Conservation (phyloP, 2,888 invertebrate species). For the Trissolcus brochymenae region DNA sequence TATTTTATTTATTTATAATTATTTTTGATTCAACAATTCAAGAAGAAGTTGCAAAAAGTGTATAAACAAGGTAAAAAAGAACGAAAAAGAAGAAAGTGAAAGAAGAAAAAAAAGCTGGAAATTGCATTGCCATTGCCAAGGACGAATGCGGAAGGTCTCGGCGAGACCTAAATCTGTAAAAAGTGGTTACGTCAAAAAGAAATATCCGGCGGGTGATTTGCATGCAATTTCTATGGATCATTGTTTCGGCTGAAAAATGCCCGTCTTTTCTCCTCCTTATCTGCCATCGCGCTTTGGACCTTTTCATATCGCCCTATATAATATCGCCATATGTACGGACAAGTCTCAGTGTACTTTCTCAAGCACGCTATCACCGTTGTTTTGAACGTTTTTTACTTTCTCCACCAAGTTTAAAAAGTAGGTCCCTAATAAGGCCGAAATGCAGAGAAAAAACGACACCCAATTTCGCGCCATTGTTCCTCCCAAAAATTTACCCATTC, state of each 20-base stretch:
- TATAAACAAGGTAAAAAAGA: background rate
- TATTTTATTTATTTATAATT: too few relatives aligned
- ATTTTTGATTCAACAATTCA: too few relatives aligned
- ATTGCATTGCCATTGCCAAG: slow-evolving; percentile 45
- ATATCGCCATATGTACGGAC: slow-evolving; percentile 63
- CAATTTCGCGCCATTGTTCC: slow-evolving; percentile 33
- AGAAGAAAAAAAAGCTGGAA: slow-evolving; percentile 2
- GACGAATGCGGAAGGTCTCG: slow-evolving; percentile 28
- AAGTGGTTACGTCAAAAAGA: slow-evolving; percentile 29
- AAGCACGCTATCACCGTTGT: slow-evolving; percentile 66
- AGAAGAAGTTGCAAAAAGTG: background rate
- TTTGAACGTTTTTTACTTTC: slow-evolving; percentile 70
- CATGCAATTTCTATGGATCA: slow-evolving; percentile 35
- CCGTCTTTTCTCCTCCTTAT: slow-evolving; percentile 38
- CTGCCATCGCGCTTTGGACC: slow-evolving; percentile 49
- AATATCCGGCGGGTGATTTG: slow-evolving; percentile 28
- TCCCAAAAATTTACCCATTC: slow-evolving; percentile 21
- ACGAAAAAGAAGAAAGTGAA: background rate
- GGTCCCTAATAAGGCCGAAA: slow-evolving; percentile 72
- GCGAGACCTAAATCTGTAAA: slow-evolving; percentile 22
- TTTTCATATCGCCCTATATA: slow-evolving; percentile 61
- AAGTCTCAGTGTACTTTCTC: slow-evolving; percentile 69
- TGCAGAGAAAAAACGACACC: slow-evolving; percentile 45
- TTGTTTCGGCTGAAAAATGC: slow-evolving; percentile 39
- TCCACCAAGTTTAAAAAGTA: slow-evolving; percentile 71